A percentile compares a stretch with the other conserved stretches of the same genome.
Evolutionary conservation across 2,797 vertebrate genomes (phyloP).

Genomic region (Erethizon dorsatum): DNA sequence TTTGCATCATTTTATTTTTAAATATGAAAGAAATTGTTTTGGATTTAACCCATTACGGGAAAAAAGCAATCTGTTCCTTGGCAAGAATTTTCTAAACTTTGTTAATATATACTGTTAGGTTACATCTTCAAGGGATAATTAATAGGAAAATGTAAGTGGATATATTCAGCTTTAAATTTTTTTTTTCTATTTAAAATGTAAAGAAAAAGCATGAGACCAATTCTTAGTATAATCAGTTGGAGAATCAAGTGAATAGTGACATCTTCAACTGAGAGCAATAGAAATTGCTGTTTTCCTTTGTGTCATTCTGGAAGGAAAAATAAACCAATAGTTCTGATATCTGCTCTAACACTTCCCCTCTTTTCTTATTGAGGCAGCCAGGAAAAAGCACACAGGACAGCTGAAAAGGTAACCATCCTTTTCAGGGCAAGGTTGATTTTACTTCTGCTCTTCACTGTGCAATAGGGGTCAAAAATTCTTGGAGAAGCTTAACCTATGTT

Average conservation of each 20-base stretch:
- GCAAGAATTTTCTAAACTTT: slow-evolving; percentile 71
- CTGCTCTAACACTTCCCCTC: slow-evolving; percentile 85
- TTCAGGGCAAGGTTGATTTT: slow-evolving; percentile 87
- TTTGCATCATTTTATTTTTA: slow-evolving; percentile 58
- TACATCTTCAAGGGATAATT: slow-evolving; percentile 69
- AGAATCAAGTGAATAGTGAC: slow-evolving; percentile 74
- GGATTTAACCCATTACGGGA: not conserved
- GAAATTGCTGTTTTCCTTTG: slow-evolving; percentile 69
- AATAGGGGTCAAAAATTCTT: slow-evolving; percentile 84
- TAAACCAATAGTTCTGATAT: slow-evolving; percentile 71
- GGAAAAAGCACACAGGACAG: slow-evolving; percentile 63
- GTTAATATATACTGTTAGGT: slow-evolving; percentile 81
- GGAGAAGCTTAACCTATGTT: slow-evolving; percentile 67
- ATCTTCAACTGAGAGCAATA: slow-evolving; percentile 67
- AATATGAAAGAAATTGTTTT: slow-evolving; percentile 44
- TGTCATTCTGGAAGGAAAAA: slow-evolving; percentile 81
- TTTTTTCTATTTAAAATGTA: slow-evolving; percentile 77
- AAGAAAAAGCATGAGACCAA: slow-evolving; percentile 66
- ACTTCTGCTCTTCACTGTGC: slow-evolving; percentile 87
- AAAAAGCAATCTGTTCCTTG: not conserved
- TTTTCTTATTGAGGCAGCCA: slow-evolving; percentile 83
- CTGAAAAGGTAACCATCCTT: slow-evolving; percentile 69
- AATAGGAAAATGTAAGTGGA: slow-evolving; percentile 86
- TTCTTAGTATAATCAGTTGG: slow-evolving; percentile 82
- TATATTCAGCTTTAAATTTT: slow-evolving; percentile 83